Percentiles rank a stretch among this genome's conserved stretches.
phyloP scores from a whole-genome alignment of 1,140 invertebrate species.

The Nasonia giraulti region DNA sequence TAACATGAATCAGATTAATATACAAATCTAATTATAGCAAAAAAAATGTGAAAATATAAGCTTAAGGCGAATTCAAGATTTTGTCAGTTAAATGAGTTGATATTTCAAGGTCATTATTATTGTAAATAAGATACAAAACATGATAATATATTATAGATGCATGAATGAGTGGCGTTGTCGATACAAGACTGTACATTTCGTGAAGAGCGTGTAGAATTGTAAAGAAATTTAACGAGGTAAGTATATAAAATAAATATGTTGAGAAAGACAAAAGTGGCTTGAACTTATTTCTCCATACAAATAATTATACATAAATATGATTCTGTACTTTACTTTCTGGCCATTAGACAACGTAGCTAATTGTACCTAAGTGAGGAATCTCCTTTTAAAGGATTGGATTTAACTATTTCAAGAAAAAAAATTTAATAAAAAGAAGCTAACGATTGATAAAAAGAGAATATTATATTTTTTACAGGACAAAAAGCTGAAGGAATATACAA shows the following conservation, averaged over 20 bases:
- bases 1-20: not conserved
- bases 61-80: not conserved
- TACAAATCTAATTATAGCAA: constrained; percentile 23
- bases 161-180: not conserved
- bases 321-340: constrained; percentile 7
- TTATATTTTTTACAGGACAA: too few relatives aligned
- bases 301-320: constrained; percentile 19
- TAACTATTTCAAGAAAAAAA: not conserved
- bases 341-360: constrained; percentile 25
- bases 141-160: constrained; percentile 20
- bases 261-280: not conserved
- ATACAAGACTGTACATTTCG: constrained; percentile 47
- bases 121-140: constrained; percentile 40
- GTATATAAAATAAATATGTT: constrained; percentile 45
- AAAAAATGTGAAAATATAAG: constrained; percentile 16
- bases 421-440: too few relatives aligned
- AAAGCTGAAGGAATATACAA: too few relatives aligned
- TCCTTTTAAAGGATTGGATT: constrained; percentile 28
- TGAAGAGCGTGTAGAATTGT: constrained; percentile 32
- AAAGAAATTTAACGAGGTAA: constrained; percentile 29
- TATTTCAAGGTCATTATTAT: constrained; percentile 10
- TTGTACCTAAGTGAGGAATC: constrained; percentile 6
- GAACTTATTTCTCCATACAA: not conserved
- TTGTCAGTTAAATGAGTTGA: constrained; percentile 1
- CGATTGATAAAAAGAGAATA: too few relatives aligned